Evolutionary conservation across 2,888 invertebrate species (phyloP).

Genomic region (Agapostemon virescens): DNA sequence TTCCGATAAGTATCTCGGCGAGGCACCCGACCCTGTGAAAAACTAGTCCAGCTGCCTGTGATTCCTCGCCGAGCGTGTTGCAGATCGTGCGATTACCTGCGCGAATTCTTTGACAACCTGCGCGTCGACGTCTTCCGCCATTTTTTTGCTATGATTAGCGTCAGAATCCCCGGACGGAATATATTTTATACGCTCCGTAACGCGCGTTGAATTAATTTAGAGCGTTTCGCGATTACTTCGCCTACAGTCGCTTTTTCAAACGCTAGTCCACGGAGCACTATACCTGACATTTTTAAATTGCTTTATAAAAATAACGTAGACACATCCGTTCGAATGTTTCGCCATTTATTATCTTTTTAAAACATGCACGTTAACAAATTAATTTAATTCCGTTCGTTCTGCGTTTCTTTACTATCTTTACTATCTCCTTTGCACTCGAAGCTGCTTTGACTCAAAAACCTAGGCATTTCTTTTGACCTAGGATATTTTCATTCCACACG

Average conservation of each 20-base stretch:
- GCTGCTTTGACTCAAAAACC: no score
- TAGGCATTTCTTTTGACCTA: no score
- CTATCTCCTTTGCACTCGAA: no score
- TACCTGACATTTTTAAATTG: no score
- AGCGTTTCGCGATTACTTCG: not conserved
- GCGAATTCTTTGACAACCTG: not conserved
- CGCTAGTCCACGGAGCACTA: no score
- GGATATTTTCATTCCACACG: no score
- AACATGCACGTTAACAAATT: no score
- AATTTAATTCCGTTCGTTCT: no score
- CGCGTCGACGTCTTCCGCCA: not conserved
- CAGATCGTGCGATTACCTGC: not conserved
- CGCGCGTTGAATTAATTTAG: not conserved
- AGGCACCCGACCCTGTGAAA: constrained; percentile 3
- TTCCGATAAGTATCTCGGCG: constrained; percentile 43
- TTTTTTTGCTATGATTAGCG: not conserved
- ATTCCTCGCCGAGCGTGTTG: not conserved
- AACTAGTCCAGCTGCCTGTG: not conserved
- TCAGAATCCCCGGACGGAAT: not conserved
- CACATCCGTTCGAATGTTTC: no score
- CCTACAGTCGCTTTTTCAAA: not conserved
- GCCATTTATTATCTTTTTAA: no score
- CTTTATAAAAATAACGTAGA: no score
- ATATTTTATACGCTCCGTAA: not conserved
- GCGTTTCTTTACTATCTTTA: no score